Base-by-base conservation (phyloP, 2,888 invertebrate species). In the Cotesia congregata region DNA sequence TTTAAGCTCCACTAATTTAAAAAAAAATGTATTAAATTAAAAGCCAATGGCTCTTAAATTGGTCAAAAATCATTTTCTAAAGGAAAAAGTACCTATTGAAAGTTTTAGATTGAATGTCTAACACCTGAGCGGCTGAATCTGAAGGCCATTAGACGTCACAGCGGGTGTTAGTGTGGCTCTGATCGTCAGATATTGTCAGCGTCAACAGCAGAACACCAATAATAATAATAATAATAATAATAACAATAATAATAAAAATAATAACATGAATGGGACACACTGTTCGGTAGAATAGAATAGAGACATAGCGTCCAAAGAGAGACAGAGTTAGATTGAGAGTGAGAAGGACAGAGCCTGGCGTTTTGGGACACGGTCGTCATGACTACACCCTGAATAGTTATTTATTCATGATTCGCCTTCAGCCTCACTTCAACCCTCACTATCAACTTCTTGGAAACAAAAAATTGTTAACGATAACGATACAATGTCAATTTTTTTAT, bases 381-480 rank as follows among this genome's bases (percentile, higher is more conserved):
- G 84, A 84, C 79, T 81, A 86, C 83, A 82, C 83, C 84, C 84
- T 82, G 82, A 84, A 86, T 85, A 86, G 85, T 87, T 86, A 86
- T 86, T 87, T 86, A 87, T 87, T 86, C 85, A 86, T 85, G 84
- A 84, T 82, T 85, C 84, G 85, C 85, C 85, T 85, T 83, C 82
- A 83, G 83, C 82, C 78, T 79, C 77, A 78, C 79, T 76, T 73
- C 77, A 77, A 75, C 50, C 74, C 68, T 17, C 64, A 9, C 65
- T 40, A 62, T 72, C 75, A 40, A 64, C 67, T 68, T 39, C 6
- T 68, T 67, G 64, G 12, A 50, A 50, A 50, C 50, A 50, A 50
- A 50, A 50, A 50, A 67, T 74, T 65, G 9, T 41, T 41, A 50
- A 60, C 30, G 30, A 30, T 30, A 30, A 30, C 30, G 30, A 30